Percentiles rank a stretch among this genome's conserved stretches.
Evolutionary conservation across 2,113 vertebrate species (phyloP).

Genomic region (Leptocoma aspasia): DNA sequence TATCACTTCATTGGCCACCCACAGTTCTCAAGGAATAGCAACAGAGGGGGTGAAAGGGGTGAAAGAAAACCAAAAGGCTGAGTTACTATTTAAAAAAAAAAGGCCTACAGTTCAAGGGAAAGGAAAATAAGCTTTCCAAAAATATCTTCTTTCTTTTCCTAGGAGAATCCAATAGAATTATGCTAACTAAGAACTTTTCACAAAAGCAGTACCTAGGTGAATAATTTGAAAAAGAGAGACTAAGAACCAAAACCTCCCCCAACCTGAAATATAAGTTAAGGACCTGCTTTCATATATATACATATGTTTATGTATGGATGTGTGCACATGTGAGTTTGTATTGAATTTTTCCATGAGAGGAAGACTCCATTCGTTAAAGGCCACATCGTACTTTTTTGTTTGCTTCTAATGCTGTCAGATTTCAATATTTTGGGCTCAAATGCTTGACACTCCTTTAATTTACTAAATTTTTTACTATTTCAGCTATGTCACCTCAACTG

Average conservation of each 20-base stretch:
- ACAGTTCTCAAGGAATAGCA: slow-evolving; percentile 61
- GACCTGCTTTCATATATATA: neutral
- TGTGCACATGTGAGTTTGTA: neutral
- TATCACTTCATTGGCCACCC: slow-evolving; percentile 58
- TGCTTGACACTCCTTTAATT: neutral
- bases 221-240: slow-evolving; percentile 44
- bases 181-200: slow-evolving; percentile 41
- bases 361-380: neutral
- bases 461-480: neutral
- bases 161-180: slow-evolving; percentile 26
- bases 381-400: neutral
- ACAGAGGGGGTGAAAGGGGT: slow-evolving; percentile 19
- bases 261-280: neutral
- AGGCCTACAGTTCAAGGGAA: neutral
- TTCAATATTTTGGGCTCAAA: neutral
- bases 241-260: neutral
- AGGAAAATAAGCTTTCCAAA: slow-evolving; percentile 35
- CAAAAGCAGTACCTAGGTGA: slow-evolving; percentile 42
- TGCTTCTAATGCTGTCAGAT: neutral
- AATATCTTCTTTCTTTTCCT: neutral
- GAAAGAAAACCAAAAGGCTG: slow-evolving; percentile 43
- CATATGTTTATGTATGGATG: neutral
- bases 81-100: neutral
- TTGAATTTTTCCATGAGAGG: neutral
- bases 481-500: neutral